A percentile compares a stretch with the other conserved stretches of the same genome.
Evolutionary conservation across 2,888 invertebrate species (phyloP).

Genomic region (Lasiommata megera): DNA sequence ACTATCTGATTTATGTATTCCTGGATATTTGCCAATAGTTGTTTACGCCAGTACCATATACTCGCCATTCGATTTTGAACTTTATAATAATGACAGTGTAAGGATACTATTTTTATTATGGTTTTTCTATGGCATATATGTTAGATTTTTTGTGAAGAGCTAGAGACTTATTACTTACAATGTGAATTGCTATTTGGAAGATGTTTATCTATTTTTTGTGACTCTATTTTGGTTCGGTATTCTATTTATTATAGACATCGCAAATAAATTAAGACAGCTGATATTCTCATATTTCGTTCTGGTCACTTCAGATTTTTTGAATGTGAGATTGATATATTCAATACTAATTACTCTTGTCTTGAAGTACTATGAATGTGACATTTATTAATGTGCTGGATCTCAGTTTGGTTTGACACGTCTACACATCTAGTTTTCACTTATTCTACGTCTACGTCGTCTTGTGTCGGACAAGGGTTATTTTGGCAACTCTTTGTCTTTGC

Average conservation of each 20-base stretch:
- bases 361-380: not conserved
- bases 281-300: not conserved
- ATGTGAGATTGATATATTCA: not conserved
- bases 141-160: not conserved
- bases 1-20: conserved; percentile 33
- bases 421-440: not conserved
- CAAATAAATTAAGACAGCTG: not conserved
- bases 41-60: conserved; percentile 13
- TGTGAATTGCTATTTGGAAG: conserved; percentile 6
- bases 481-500: not conserved
- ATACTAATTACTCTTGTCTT: not conserved
- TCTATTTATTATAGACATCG: not conserved
- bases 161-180: conserved; percentile 7
- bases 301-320: not conserved
- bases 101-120: not conserved
- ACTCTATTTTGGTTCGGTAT: conserved; percentile 10
- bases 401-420: conserved; percentile 3
- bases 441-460: no score
- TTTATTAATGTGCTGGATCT: not conserved
- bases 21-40: conserved; percentile 33
- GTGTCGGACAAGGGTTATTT: not conserved
- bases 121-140: not conserved
- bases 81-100: not conserved
- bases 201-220: conserved; percentile 14
- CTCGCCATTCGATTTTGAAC: conserved; percentile 15